Evolutionary conservation across 2,888 invertebrate species (phyloP).

Genomic region (Graphium colonna): DNA sequence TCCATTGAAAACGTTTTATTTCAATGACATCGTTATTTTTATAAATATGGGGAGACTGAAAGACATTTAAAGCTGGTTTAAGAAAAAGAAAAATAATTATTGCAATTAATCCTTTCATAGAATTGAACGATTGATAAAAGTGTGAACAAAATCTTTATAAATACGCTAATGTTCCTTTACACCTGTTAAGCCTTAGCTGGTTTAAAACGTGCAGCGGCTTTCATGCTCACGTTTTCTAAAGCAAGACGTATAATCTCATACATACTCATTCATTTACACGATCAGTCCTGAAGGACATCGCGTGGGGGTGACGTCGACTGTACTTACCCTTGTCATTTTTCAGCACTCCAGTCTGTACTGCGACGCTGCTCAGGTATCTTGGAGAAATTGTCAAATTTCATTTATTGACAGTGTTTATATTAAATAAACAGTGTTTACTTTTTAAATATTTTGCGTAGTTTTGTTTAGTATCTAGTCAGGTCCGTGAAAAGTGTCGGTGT

Average conservation of each 20-base stretch:
- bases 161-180: too few relatives aligned
- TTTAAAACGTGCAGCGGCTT: background rate
- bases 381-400: background rate
- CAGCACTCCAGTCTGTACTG: constrained; percentile 15
- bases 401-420: background rate
- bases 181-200: too few relatives aligned
- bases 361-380: constrained; percentile 15
- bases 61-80: too few relatives aligned
- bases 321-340: constrained; percentile 18
- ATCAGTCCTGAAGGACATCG: constrained; percentile 6
- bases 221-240: background rate
- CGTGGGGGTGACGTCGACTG: constrained; percentile 7
- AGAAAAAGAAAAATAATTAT: too few relatives aligned
- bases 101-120: too few relatives aligned
- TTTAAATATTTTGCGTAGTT: background rate
- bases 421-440: background rate
- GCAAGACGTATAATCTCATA: background rate
- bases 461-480: background rate
- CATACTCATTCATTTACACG: background rate
- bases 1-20: too few relatives aligned
- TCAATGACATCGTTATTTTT: too few relatives aligned
- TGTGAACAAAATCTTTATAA: too few relatives aligned
- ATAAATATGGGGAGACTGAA: too few relatives aligned
- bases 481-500: background rate
- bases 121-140: too few relatives aligned